phyloP scores from a whole-genome alignment of 2,888 invertebrate species.

The Andrena marginata region DNA sequence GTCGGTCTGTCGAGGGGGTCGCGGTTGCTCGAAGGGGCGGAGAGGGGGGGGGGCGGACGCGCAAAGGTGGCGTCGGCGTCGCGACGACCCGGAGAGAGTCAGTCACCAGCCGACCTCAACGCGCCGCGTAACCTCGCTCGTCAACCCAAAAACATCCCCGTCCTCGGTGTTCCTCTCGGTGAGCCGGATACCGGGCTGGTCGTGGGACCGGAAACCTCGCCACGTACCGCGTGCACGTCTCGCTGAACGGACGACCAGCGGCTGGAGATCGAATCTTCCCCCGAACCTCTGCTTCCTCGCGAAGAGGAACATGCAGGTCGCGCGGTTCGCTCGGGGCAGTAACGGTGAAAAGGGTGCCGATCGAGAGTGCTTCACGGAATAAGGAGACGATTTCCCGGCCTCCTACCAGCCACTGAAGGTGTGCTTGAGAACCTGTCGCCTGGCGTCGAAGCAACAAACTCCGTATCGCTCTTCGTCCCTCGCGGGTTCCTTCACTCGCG shows the following conservation, averaged over 20 bases:
- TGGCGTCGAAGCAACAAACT: neutral
- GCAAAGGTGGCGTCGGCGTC: conserved; percentile 84
- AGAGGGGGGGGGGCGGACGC: conserved; percentile 57
- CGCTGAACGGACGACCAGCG: neutral
- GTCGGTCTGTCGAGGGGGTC: conserved; percentile 55
- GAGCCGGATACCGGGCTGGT: conserved; percentile 20
- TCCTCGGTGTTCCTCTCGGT: conserved; percentile 22
- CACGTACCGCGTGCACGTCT: neutral
- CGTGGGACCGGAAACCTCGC: conserved; percentile 38
- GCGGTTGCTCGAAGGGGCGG: conserved; percentile 63
- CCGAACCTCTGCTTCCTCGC: conserved; percentile 9
- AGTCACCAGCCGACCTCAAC: conserved; percentile 84
- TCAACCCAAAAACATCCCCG: conserved; percentile 38
- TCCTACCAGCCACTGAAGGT: neutral
- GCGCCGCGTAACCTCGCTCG: conserved; percentile 77
- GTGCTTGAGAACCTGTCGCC: conserved; percentile 4
- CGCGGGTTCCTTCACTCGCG: neutral
- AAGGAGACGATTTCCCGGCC: neutral
- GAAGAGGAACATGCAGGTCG: conserved; percentile 1
- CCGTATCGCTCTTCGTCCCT: neutral
- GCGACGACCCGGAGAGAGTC: conserved; percentile 82
- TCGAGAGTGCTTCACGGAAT: conserved; percentile 15
- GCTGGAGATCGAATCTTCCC: conserved; percentile 12
- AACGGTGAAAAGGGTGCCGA: neutral
- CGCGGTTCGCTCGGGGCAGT: neutral